A percentile compares a stretch with the other conserved stretches of the same genome.
These are phyloP conservation scores for Eupithecia subfuscata DNA, from an alignment of 2,888 invertebrate species.

Conservation along the genomic window DNA sequence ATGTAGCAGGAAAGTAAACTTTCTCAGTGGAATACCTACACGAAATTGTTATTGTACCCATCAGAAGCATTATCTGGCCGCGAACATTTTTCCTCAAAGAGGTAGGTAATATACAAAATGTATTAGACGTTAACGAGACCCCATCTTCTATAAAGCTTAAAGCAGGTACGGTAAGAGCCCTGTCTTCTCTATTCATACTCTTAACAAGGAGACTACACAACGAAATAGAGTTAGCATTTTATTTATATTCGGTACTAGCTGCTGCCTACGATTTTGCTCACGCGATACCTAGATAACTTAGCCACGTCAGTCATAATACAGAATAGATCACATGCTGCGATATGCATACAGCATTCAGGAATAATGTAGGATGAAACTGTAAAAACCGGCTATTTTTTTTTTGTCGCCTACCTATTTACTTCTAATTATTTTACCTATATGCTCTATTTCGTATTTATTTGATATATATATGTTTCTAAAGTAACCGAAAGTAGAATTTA, in stretches of 20 bases:
- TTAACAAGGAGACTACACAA: neutral
- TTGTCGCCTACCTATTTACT: too few species aligned
- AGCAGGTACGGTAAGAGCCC: conserved; percentile 23
- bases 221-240: neutral
- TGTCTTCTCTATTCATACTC: conserved; percentile 2
- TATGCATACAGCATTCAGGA: neutral
- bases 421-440: too few species aligned
- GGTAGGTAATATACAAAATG: conserved; percentile 43
- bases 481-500: too few species aligned
- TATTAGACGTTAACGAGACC: conserved; percentile 44
- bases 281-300: neutral
- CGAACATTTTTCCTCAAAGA: conserved; percentile 43
- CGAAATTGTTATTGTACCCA: conserved; percentile 34
- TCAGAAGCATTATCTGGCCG: conserved; percentile 40
- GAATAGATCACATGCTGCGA: neutral
- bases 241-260: neutral
- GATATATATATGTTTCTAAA: too few species aligned
- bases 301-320: neutral
- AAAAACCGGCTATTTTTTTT: too few species aligned
- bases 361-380: too few species aligned
- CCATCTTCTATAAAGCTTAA: conserved; percentile 38
- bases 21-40: conserved; percentile 16
- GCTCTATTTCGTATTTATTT: too few species aligned
- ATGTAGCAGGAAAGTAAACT: conserved; percentile 6
- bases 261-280: too few species aligned